phyloP scores from a whole-genome alignment of 1,140 invertebrate species.

The Cryptotermes secundus region DNA sequence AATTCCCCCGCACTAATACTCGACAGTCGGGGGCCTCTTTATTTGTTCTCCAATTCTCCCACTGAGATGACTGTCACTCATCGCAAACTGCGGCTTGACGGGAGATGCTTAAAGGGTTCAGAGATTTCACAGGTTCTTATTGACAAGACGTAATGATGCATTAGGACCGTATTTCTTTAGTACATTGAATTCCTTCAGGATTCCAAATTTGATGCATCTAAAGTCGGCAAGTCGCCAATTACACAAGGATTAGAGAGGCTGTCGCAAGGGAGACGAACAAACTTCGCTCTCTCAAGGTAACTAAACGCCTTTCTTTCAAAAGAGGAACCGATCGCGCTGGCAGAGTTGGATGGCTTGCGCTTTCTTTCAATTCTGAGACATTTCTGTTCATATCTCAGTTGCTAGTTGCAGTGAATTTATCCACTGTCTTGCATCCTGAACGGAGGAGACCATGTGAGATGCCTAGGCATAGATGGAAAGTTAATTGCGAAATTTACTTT shows the following conservation, averaged over 20 bases:
- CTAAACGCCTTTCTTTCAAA: not conserved
- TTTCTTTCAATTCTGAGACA: no score
- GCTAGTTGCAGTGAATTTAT: no score
- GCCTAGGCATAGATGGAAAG: no score
- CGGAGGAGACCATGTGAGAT: no score
- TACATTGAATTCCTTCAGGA: not conserved
- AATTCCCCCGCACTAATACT: conserved; percentile 5
- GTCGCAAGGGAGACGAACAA: not conserved
- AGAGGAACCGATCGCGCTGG: not conserved
- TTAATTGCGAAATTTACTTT: no score
- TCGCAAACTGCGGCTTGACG: not conserved
- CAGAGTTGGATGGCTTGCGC: no score
- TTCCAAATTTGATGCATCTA: not conserved
- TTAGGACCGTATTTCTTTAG: not conserved
- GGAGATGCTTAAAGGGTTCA: not conserved
- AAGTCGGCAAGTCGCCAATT: not conserved
- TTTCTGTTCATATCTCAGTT: no score
- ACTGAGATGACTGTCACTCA: not conserved
- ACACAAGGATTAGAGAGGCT: not conserved
- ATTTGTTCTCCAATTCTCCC: conserved; percentile 12
- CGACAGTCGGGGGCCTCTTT: not conserved
- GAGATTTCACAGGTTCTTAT: not conserved
- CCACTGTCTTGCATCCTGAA: no score
- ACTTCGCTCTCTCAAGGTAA: not conserved
- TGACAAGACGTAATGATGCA: not conserved